phyloP scores from a whole-genome alignment of 23 tunicate genomes.

The Ciona savignyi region DNA sequence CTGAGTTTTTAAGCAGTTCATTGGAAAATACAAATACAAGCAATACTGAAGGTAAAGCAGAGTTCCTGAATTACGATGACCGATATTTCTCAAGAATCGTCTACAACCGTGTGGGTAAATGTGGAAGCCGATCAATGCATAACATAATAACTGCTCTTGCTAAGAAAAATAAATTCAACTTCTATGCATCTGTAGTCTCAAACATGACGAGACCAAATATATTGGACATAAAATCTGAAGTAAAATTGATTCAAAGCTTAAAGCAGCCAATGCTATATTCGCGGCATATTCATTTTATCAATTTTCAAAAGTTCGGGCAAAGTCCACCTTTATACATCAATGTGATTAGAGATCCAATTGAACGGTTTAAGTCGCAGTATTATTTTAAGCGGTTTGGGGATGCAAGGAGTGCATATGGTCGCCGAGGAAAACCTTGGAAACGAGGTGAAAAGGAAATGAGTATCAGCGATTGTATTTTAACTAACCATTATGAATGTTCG shows the following conservation, averaged over 20 bases:
- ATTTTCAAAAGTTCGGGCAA: constrained; percentile 68
- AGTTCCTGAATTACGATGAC: no score
- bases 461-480: constrained; percentile 78
- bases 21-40: no score
- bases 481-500: constrained; percentile 55
- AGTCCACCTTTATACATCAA: constrained; percentile 72
- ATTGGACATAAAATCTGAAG: constrained; percentile 23
- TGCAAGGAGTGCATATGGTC: constrained; percentile 10
- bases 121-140: constrained; percentile 94
- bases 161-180: constrained; percentile 29
- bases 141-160: constrained; percentile 25
- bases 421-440: constrained; percentile 22
- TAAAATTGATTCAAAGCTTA: constrained; percentile 27
- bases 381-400: constrained; percentile 80
- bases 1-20: no score
- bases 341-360: constrained; percentile 90
- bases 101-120: constrained; percentile 94
- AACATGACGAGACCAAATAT: constrained; percentile 42
- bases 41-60: no score
- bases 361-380: constrained; percentile 80
- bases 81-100: constrained; percentile 28
- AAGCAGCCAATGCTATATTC: constrained; percentile 69
- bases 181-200: constrained; percentile 47
- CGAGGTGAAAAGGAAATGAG: constrained; percentile 32
- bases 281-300: constrained; percentile 72